Base-by-base conservation (phyloP, 2,113 vertebrate species). In the Athene cunicularia region DNA sequence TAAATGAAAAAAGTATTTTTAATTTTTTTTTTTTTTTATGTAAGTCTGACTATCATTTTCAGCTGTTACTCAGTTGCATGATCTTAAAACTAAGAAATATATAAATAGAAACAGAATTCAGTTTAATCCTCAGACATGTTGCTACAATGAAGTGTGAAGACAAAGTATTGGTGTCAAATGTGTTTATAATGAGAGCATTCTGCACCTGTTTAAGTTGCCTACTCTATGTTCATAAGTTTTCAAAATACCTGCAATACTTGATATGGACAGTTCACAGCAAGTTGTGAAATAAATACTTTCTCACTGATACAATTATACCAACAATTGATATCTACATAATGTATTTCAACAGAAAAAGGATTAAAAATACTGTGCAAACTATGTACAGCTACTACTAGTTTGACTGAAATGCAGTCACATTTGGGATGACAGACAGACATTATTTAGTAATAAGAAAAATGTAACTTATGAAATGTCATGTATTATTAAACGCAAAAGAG, bases 381-480 rank as follows among this genome's bases (percentile, higher is more conserved):
- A 63, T 0, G 0, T 50, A 30, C 3, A 87, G n/a, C 60, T 50
- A 47, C n/a, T 71, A 22, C 7, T 30, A 62, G 15, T 26, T 81
- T 47, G 47, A 79, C 50, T 86, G 37, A 93, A 88, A 85, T 28
- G 60, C 27, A 80, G 9, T 49, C 53, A 82, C 18, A 53, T 90
- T 64, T 73, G 27, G 17, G 35, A 86, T 67, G 43, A 88, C 37
- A 84, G n/a, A 66, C 58, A 77, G 23, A 41, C 45, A 74, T 5
- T 5, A 45, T 45, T 73, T 18, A 62, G 32, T 18, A 91, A 11
- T 24, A 80, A 82, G 33, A 74, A 59, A 95, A 88, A 50, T 4
- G 5, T 33, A 50, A 76, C 30, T 82, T 49, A 60, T 43, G 18
- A 86, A 88, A 49, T 28, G 16, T 33, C 41, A 72, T 10, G 7